These are phyloP conservation scores for Pemphredon lugubris DNA, from an alignment of 2,888 invertebrate genomes.

Conservation along the genomic window DNA sequence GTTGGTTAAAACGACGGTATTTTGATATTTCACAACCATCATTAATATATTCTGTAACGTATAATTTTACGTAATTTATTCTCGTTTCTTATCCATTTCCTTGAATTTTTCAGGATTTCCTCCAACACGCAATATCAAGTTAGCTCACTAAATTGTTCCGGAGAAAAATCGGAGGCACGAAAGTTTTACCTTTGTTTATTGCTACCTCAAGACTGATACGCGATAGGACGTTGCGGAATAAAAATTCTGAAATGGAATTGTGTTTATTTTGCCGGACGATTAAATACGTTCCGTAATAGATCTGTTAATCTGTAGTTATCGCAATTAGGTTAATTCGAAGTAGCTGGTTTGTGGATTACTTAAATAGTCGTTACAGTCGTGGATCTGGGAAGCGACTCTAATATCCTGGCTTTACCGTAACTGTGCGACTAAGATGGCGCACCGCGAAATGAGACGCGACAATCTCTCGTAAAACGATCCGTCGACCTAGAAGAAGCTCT, in stretches of 20 bases:
- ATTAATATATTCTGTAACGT: too few species aligned
- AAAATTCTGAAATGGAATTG: constrained; percentile 44
- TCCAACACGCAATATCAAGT: too few species aligned
- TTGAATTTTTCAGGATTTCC: too few species aligned
- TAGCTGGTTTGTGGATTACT: constrained; percentile 67
- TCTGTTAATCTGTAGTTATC: constrained; percentile 69
- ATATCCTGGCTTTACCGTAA: constrained; percentile 45
- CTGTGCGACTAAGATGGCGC: constrained; percentile 10
- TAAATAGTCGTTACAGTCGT: constrained; percentile 59
- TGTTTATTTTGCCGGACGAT: constrained; percentile 46
- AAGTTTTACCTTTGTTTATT: constrained; percentile 25
- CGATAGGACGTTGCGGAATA: constrained; percentile 1
- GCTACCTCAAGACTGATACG: neutral
- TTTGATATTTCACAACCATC: too few species aligned
- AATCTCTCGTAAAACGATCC: constrained; percentile 48
- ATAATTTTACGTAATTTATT: too few species aligned
- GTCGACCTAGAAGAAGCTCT: constrained; percentile 23
- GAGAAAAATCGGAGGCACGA: too few species aligned
- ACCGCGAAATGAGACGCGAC: constrained; percentile 47
- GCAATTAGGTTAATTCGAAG: constrained; percentile 69
- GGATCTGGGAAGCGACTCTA: constrained; percentile 47
- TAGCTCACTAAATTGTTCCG: too few species aligned
- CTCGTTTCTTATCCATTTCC: too few species aligned
- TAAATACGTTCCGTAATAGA: constrained; percentile 60
- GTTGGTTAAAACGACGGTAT: too few species aligned